Conservation (phyloP, 2,797 vertebrate species). For the Heteromormyrus szaboi region DNA sequence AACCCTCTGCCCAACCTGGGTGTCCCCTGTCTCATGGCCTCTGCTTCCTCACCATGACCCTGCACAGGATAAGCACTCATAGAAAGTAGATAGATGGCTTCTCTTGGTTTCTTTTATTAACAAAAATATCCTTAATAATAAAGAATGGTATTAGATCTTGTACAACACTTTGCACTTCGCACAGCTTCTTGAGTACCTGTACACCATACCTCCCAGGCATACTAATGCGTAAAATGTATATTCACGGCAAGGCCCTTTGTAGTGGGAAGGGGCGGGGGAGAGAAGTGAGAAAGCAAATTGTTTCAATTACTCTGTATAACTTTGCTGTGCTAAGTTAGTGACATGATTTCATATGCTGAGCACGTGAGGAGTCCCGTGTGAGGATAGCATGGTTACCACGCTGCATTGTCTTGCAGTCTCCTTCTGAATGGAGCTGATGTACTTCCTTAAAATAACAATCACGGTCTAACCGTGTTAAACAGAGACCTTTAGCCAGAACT, state of each 20-base stretch:
- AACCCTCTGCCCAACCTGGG: not conserved
- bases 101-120: slow-evolving; percentile 12
- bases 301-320: not conserved
- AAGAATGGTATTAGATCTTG: slow-evolving; percentile 40
- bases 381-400: not conserved
- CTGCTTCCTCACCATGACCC: not conserved
- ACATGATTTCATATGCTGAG: not conserved
- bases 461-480: not conserved
- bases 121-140: slow-evolving; percentile 37
- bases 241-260: slow-evolving; percentile 5
- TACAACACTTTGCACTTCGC: slow-evolving; percentile 30
- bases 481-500: not conserved
- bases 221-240: slow-evolving; percentile 24
- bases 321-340: not conserved
- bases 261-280: not conserved
- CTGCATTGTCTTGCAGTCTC: not conserved
- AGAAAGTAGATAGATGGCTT: not conserved
- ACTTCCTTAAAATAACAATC: not conserved
- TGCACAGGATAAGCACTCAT: not conserved
- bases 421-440: not conserved
- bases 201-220: slow-evolving; percentile 21
- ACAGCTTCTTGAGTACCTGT: not conserved
- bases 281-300: not conserved
- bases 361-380: not conserved
- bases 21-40: not conserved